Conservation (phyloP, 2,888 invertebrate genomes). For the Sarcophaga carnaria region DNA sequence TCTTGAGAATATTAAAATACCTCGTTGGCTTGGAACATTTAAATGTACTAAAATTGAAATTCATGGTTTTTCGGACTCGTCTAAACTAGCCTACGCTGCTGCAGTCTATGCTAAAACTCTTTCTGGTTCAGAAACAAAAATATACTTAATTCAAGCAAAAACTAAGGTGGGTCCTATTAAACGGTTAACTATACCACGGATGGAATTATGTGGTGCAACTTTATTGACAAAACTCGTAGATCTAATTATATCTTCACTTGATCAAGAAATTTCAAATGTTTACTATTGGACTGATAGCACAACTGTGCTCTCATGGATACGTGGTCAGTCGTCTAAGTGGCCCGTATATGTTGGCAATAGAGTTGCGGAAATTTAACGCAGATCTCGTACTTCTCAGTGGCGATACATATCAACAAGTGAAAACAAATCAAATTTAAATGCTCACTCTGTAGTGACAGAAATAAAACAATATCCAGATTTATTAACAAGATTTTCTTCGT, state of each 20-base stretch:
- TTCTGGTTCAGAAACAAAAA: not conserved
- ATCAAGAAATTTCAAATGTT: conserved; percentile 11
- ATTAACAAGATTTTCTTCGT: not conserved
- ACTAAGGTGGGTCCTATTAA: conserved; percentile 44
- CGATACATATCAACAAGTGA: conserved; percentile 2
- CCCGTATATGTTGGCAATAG: too few relatives aligned
- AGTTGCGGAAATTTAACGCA: not conserved
- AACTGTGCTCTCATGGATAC: conserved; percentile 55
- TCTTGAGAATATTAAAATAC: conserved; percentile 47
- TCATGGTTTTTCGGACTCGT: conserved; percentile 51
- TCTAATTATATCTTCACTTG: conserved; percentile 10
- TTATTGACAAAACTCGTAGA: conserved; percentile 18
- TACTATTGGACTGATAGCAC: conserved; percentile 54
- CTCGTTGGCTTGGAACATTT: conserved; percentile 47
- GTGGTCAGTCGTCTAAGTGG: conserved; percentile 28
- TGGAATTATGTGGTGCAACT: conserved; percentile 37
- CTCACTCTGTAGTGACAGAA: not conserved
- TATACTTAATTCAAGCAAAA: not conserved
- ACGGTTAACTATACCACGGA: conserved; percentile 1
- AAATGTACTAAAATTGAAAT: conserved; percentile 30
- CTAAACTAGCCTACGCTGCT: conserved; percentile 44
- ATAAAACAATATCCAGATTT: not conserved
- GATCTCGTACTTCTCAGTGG: not conserved
- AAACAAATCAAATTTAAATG: not conserved
- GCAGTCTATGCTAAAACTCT: conserved; percentile 38